Percentiles rank a stretch among this genome's conserved stretches.
These are phyloP conservation scores for Ephialtes manifestator DNA, from an alignment of 2,888 invertebrate genomes.

Conservation along the genomic window DNA sequence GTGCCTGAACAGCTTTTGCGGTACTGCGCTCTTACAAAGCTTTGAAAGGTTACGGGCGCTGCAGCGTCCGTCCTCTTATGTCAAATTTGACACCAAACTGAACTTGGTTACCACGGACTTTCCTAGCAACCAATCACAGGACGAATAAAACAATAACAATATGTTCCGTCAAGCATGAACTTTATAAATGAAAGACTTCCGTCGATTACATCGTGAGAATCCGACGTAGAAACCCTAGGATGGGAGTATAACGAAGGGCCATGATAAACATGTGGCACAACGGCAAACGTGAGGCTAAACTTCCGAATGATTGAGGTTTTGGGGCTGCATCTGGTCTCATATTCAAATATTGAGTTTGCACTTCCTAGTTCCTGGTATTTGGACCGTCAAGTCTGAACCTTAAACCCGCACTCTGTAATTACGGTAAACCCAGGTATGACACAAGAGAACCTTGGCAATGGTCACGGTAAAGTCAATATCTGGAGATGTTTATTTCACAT, in stretches of 20 bases:
- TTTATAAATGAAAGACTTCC: too few relatives aligned
- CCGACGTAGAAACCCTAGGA: too few relatives aligned
- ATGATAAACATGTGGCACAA: conserved; percentile 3
- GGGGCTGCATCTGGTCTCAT: background rate
- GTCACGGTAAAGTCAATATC: conserved; percentile 44
- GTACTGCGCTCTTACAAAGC: too few relatives aligned
- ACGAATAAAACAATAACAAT: too few relatives aligned
- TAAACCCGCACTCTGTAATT: conserved; percentile 18
- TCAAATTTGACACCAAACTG: too few relatives aligned
- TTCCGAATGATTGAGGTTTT: background rate
- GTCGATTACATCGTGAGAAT: too few relatives aligned
- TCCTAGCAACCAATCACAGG: too few relatives aligned
- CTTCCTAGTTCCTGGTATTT: background rate
- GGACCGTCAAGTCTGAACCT: conserved; percentile 6
- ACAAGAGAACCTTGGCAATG: background rate
- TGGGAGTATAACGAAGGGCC: background rate
- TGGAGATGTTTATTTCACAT: conserved; percentile 36
- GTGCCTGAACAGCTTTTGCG: too few relatives aligned
- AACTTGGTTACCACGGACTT: too few relatives aligned
- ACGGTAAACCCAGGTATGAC: conserved; percentile 17
- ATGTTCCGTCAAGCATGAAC: too few relatives aligned
- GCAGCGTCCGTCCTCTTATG: too few relatives aligned
- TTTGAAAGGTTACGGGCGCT: too few relatives aligned
- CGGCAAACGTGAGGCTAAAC: background rate
- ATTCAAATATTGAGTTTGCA: conserved; percentile 9